These are phyloP conservation scores for Drosophila austrosaltans DNA, from an alignment of 2,888 invertebrate species.

Conservation along the genomic window DNA sequence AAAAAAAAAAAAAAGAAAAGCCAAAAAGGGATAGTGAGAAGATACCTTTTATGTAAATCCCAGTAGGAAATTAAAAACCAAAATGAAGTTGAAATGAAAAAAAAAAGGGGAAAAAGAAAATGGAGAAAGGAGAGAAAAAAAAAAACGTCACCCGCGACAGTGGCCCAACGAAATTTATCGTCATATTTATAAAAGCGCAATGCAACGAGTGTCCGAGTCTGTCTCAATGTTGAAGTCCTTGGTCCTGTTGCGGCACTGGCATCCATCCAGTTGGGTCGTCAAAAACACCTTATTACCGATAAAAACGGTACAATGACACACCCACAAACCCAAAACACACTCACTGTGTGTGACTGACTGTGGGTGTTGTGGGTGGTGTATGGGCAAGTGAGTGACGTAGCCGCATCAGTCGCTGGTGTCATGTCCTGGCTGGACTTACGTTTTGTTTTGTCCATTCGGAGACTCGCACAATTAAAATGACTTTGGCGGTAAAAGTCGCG, in stretches of 20 bases:
- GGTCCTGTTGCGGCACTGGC: constrained; percentile 25
- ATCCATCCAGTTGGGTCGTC: constrained; percentile 50
- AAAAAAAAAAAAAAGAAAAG: constrained; percentile 16
- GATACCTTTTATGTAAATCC: constrained; percentile 74
- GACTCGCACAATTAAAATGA: constrained; percentile 62
- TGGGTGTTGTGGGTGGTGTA: constrained; percentile 50
- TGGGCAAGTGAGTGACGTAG: constrained; percentile 46
- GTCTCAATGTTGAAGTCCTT: not conserved
- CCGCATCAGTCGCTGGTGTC: constrained; percentile 33
- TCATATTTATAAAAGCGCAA: constrained; percentile 73
- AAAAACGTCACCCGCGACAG: constrained; percentile 33
- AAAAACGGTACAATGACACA: constrained; percentile 9
- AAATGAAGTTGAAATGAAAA: constrained; percentile 65
- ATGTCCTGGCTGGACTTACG: constrained; percentile 46
- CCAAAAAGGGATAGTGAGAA: constrained; percentile 36
- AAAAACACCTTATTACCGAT: constrained; percentile 60
- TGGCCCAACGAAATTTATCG: constrained; percentile 59
- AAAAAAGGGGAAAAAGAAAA: constrained; percentile 5
- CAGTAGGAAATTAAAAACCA: constrained; percentile 79
- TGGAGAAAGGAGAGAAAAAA: not conserved
- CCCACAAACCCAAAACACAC: not conserved
- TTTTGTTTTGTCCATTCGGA: constrained; percentile 34
- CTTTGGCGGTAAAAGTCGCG: constrained; percentile 64
- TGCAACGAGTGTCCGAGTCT: constrained; percentile 6
- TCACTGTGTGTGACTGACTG: constrained; percentile 13